Evolutionary conservation across 2,113 vertebrate species (phyloP).

Genomic region (Thamnophis sirtalis): DNA sequence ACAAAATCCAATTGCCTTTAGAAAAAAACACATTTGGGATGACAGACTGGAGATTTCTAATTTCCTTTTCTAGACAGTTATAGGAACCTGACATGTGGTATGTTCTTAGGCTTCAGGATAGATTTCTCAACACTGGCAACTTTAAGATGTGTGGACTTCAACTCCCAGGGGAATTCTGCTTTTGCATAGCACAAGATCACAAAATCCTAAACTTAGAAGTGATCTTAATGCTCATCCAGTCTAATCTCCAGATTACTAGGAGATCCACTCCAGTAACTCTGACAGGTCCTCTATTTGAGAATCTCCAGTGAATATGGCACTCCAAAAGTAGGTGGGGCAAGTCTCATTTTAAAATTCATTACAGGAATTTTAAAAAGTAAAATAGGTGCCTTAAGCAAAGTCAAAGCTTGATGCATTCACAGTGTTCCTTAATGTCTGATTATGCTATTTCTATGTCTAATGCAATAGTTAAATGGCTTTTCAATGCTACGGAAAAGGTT

Average conservation of each 20-base stretch:
- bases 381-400: background rate
- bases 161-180: background rate
- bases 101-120: background rate
- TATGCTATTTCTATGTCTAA: background rate
- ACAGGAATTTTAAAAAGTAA: background rate
- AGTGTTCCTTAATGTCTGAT: background rate
- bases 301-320: background rate
- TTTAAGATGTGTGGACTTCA: background rate
- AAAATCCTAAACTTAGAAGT: background rate
- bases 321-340: background rate
- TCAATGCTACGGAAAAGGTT: background rate
- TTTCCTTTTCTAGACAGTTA: background rate
- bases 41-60: background rate
- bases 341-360: background rate
- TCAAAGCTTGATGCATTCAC: background rate
- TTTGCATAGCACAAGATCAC: background rate
- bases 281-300: background rate
- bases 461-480: background rate
- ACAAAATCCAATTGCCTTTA: background rate
- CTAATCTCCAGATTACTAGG: background rate
- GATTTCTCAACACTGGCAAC: background rate
- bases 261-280: background rate
- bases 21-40: background rate
- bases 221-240: background rate
- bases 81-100: background rate